A percentile compares a stretch with the other conserved stretches of the same genome.
phyloP scores from a whole-genome alignment of 2,113 vertebrate genomes.

The Meleagris gallopavo region DNA sequence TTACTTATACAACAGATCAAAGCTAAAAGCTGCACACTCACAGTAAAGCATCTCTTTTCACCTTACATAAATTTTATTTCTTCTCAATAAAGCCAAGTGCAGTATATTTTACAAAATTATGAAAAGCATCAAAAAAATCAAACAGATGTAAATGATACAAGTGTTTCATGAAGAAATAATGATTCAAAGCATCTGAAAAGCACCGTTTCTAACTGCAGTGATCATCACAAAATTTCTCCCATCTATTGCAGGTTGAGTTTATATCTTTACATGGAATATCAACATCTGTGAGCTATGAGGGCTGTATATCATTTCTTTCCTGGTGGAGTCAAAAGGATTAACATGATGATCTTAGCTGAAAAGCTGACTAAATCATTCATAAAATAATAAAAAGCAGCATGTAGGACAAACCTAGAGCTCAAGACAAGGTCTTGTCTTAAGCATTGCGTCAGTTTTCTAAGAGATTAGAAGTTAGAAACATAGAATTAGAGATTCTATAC shows the following conservation, averaged over 20 bases:
- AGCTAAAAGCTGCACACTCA: slow-evolving; percentile 76
- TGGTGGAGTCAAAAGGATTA: background rate
- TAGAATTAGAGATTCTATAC: background rate
- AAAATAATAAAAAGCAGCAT: background rate
- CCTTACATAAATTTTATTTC: slow-evolving; percentile 76
- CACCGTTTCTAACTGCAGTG: background rate
- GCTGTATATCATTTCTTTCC: background rate
- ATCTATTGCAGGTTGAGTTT: background rate
- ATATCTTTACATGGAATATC: background rate
- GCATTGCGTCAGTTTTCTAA: background rate
- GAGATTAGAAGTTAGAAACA: no score
- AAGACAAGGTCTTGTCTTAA: background rate
- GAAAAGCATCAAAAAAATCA: slow-evolving; percentile 75
- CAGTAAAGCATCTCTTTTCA: slow-evolving; percentile 80
- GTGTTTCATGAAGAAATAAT: no score
- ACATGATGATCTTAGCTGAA: background rate
- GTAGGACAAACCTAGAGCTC: background rate
- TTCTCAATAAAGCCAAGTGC: slow-evolving; percentile 77
- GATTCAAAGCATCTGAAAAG: slow-evolving; percentile 5
- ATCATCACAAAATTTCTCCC: background rate
- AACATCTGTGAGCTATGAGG: background rate
- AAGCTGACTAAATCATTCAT: background rate
- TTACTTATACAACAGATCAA: slow-evolving; percentile 86
- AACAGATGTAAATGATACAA: slow-evolving; percentile 24
- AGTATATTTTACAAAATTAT: slow-evolving; percentile 79